Evolutionary conservation across 2,888 invertebrate species (phyloP), one percentile per base, ranked within the genome.

Genomic region (Erebia epiphron): DNA sequence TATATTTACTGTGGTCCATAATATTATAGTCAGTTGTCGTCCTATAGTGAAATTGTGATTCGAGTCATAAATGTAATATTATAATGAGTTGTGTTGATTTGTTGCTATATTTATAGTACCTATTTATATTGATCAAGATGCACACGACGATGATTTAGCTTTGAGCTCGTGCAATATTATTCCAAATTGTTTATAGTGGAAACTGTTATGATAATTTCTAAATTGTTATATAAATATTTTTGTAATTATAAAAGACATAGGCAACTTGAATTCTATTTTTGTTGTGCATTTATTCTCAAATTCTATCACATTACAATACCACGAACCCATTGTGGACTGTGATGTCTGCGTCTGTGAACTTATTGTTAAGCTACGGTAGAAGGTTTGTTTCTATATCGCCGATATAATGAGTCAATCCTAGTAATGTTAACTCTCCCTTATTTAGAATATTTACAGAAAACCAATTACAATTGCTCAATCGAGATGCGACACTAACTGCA

Each of bases 231-330:
- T 83, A 83, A 85, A 87, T 91, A 91, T 92, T 90, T 92, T 91
- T 91, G 83, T 90, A 90, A 89, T 85, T 86, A 76, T 88, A 91
- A 92, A 92, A 92, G 92, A 92, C 92, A 90, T 88, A 88, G 89
- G 87, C 92, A 89, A 92, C 91, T 87, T 86, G 87, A 91, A 91
- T 90, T 86, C 82, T 91, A 89, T 91, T 93, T 92, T 89, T 89
- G 91, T 92, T 92, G 92, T 92, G 92, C 92, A 93, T 93, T 93
- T 93, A 93, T 89, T 91, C 87, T 87, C 83, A 90, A 88, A 87
- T 87, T 88, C 87, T 90, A 90, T 89, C 80, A 83, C 79, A 86
- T 83, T 82, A 78, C 70, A 73, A 81, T 76, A 84, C 88, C 88
- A 86, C 90, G 84, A 86, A 90, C 90, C 87, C 90, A 87, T 88